These are phyloP conservation scores for Drosophila sechellia DNA, from an alignment of 1,140 invertebrate species.

Conservation along the genomic window DNA sequence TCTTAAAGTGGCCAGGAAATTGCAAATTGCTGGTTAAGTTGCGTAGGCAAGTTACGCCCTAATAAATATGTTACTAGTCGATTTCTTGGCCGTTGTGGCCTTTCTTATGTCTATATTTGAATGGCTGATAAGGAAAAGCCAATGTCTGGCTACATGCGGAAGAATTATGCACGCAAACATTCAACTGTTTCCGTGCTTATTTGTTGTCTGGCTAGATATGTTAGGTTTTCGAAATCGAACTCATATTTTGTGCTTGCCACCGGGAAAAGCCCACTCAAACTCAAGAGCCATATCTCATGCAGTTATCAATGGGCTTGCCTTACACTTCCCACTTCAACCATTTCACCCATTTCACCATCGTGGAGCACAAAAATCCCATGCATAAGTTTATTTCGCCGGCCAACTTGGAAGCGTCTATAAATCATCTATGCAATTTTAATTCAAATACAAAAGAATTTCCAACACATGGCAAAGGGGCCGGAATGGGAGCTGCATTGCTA, in stretches of 20 bases:
- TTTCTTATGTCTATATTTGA: slow-evolving; percentile 62
- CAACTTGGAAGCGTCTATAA: slow-evolving; percentile 66
- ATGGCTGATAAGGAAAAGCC: slow-evolving; percentile 5
- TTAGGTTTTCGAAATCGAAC: neutral
- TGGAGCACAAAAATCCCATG: slow-evolving; percentile 61
- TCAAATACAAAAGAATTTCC: slow-evolving; percentile 78
- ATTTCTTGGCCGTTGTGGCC: slow-evolving; percentile 33
- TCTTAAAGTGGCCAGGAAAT: slow-evolving; percentile 71
- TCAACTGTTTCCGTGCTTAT: neutral
- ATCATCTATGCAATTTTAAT: slow-evolving; percentile 80
- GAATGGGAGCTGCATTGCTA: slow-evolving; percentile 54
- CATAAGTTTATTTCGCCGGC: slow-evolving; percentile 69
- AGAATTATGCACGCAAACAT: neutral
- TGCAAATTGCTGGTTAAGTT: slow-evolving; percentile 73
- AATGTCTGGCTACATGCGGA: neutral
- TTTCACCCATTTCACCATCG: slow-evolving; percentile 33
- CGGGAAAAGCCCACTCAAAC: slow-evolving; percentile 8
- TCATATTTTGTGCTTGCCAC: slow-evolving; percentile 1
- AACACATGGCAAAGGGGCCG: slow-evolving; percentile 37
- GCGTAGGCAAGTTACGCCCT: slow-evolving; percentile 32
- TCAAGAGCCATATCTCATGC: slow-evolving; percentile 6
- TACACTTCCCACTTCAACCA: slow-evolving; percentile 6
- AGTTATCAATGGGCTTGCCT: slow-evolving; percentile 37
- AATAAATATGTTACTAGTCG: slow-evolving; percentile 38
- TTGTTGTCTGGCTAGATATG: neutral